phyloP scores from a whole-genome alignment of 2,113 vertebrate genomes.

The Lanius ludovicianus region DNA sequence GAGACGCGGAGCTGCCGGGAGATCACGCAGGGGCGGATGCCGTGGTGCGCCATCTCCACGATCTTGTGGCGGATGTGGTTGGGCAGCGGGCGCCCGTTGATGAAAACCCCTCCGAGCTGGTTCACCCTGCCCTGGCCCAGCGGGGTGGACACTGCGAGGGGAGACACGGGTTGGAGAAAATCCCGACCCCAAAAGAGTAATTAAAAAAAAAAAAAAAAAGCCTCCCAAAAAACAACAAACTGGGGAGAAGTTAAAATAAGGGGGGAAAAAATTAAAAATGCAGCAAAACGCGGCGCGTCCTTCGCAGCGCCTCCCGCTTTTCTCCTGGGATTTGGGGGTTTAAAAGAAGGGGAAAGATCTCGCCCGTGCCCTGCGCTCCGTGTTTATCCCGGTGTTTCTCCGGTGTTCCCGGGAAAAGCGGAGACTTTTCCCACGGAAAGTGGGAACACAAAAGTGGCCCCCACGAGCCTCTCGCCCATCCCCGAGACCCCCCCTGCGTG shows the following conservation, averaged over 20 bases:
- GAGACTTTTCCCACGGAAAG: not conserved
- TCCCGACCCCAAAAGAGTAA: not conserved
- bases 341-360: not conserved
- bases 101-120: conserved; percentile 98
- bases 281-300: not conserved
- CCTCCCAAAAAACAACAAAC: too few species aligned
- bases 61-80: conserved; percentile 99
- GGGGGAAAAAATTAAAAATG: not conserved
- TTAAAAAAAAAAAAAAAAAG: not conserved
- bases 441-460: not conserved
- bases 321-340: not conserved
- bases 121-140: conserved; percentile 98
- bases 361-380: not conserved
- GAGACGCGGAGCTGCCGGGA: conserved; percentile 95
- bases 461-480: accelerated
- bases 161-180: not conserved
- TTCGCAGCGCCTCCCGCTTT: not conserved
- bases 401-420: not conserved
- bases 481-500: not conserved
- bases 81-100: conserved; percentile 94
- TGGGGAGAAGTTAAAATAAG: not conserved
- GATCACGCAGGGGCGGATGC: conserved; percentile 97
- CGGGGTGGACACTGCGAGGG: conserved; percentile 90
- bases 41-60: conserved; percentile 98
- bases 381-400: not conserved